These are phyloP conservation scores for Clamator glandarius DNA, from an alignment of 2,797 vertebrate genomes.

Conservation along the genomic window DNA sequence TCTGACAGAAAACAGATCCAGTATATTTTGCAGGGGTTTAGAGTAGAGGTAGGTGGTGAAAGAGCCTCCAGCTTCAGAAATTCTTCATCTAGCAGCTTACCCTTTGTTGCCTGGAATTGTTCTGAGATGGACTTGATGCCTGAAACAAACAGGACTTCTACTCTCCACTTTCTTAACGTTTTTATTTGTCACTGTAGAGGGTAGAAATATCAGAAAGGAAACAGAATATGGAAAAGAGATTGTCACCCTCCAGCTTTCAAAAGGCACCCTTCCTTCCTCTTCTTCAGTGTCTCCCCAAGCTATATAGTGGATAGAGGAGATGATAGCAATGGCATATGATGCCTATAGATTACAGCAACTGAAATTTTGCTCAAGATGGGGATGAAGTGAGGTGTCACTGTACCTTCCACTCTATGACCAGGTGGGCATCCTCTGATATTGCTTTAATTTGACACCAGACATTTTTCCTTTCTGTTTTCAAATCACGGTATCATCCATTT, in stretches of 20 bases:
- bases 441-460: not conserved
- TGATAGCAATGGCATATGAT: not conserved
- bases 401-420: not conserved
- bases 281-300: not conserved
- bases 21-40: not conserved
- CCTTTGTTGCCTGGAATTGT: not conserved
- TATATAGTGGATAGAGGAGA: not conserved
- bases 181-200: not conserved
- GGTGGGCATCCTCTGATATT: not conserved
- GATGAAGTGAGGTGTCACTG: too few species aligned
- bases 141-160: not conserved
- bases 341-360: not conserved
- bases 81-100: not conserved
- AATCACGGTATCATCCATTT: not conserved
- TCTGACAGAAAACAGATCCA: not conserved
- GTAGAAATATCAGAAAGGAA: not conserved
- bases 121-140: not conserved
- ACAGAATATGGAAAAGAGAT: not conserved
- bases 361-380: rapidly evolving
- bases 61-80: not conserved
- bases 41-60: not conserved
- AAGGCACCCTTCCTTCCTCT: not conserved
- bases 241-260: not conserved
- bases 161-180: not conserved
- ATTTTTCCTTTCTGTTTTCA: not conserved